These are phyloP conservation scores for Caenorhabditis wallacei DNA, from an alignment of 2,888 invertebrate species.

Conservation along the genomic window DNA sequence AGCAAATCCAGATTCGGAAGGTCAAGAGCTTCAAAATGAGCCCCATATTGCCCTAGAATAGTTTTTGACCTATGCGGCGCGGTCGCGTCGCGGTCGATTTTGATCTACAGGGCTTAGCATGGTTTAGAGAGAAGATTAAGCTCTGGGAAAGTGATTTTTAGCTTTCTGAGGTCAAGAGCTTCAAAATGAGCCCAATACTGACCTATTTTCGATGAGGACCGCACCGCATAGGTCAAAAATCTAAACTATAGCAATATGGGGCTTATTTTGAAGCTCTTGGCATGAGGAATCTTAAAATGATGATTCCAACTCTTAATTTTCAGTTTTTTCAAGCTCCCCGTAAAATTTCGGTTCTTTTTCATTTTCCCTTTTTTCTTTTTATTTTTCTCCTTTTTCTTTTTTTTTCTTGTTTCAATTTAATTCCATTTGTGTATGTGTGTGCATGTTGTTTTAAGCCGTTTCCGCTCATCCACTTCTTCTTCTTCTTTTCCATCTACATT, in stretches of 20 bases:
- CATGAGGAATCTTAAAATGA: no score
- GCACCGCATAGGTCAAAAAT: constrained; percentile 9
- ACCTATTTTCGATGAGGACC: neutral
- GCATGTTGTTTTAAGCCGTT: constrained; percentile 23
- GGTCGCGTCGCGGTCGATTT: constrained; percentile 2
- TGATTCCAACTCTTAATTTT: no score
- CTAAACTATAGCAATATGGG: neutral
- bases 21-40: neutral
- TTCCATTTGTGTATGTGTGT: constrained; percentile 30
- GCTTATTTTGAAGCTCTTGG: neutral
- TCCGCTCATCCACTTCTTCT: constrained; percentile 8
- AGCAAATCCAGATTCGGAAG: no score
- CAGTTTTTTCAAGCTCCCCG: no score
- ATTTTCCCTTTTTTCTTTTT: neutral
- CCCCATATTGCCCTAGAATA: neutral
- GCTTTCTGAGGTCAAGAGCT: neutral
- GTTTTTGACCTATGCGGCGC: neutral
- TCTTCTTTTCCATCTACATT: neutral
- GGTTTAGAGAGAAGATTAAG: no score
- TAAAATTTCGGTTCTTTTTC: neutral
- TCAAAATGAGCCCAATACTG: neutral
- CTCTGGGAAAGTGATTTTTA: neutral
- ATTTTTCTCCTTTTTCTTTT: neutral
- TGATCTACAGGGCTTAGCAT: constrained; percentile 1
- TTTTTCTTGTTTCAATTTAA: constrained; percentile 4